Evolutionary conservation across 2,113 vertebrate species (phyloP).

Genomic region (Campylomormyrus tamandua): DNA sequence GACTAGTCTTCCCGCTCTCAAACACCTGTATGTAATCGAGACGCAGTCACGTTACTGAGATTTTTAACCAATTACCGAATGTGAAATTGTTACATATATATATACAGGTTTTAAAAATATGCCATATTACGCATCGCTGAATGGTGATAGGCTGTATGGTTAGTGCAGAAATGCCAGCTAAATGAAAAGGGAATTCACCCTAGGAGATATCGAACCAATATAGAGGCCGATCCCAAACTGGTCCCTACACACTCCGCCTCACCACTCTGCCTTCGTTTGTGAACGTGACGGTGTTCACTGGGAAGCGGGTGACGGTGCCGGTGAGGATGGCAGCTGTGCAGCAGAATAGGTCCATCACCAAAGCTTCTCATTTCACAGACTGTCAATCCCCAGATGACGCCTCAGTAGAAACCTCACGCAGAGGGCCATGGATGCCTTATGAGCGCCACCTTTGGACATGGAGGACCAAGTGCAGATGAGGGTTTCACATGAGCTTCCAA

Average conservation of each 20-base stretch:
- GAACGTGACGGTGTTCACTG: conserved; percentile 85
- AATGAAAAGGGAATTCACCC: neutral
- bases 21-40: neutral
- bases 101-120: neutral
- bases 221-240: neutral
- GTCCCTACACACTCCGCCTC: no score
- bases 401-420: neutral
- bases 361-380: conserved; percentile 79
- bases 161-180: neutral
- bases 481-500: neutral
- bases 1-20: neutral
- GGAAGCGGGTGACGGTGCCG: conserved; percentile 75
- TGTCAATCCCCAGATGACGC: conserved; percentile 73
- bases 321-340: conserved; percentile 65
- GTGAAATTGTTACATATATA: neutral
- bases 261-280: no score
- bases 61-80: neutral
- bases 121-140: neutral
- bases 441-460: neutral
- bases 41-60: neutral
- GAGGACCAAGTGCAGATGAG: neutral
- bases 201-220: neutral
- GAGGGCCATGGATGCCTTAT: neutral
- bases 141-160: neutral
- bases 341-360: conserved; percentile 60